Evolutionary conservation across 2,888 invertebrate genomes (phyloP), one percentile per base, ranked within the genome.

Genomic region (Strigamia maritima): DNA sequence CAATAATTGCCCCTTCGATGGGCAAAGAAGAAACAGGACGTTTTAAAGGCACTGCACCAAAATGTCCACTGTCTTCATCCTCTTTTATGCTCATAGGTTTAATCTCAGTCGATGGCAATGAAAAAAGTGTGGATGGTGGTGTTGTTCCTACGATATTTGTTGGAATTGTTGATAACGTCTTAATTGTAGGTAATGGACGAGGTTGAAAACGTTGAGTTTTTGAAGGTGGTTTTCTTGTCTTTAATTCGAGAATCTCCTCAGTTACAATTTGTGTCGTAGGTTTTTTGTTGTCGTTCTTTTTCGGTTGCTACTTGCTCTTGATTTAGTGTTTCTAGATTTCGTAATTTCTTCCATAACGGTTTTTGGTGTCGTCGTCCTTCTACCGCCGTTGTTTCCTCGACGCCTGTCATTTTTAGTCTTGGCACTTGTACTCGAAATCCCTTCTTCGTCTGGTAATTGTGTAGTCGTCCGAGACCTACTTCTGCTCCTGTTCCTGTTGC

Each of bases 401-500:
- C 65, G 65, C 28, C 65, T 65, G 12, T 26, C 24, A 16, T 28
- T 65, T 16, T 65, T 65, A 14, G 65, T 26, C 26, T 24, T 26
- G 8, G 26, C 28, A 65, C 24, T 65, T 7, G 49, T 49, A 19
- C n/a, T 49, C 49, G 49, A 49, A 7, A 65, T 28, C 12, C 24
- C 65, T 65, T 65, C 65, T 16, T 65, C 65, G 14, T 65, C 65
- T 24, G 65, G 65, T 65, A 65, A 65, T 65, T 65, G 65, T 24
- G 65, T 26, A 14, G 65, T 65, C 65, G 65, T 65, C 65, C 65
- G 65, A 65, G 65, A 65, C 65, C 65, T 65, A 65, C 65, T 65
- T 65, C 14, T 65, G 28, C 65, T 65, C 14, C 65, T 65, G 26
- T 65, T 65, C 3, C 65, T 24, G 26, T 14, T 65, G 6, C 26